Conservation (phyloP, 2,797 vertebrate genomes). For the Gadopsis bispinosus region DNA sequence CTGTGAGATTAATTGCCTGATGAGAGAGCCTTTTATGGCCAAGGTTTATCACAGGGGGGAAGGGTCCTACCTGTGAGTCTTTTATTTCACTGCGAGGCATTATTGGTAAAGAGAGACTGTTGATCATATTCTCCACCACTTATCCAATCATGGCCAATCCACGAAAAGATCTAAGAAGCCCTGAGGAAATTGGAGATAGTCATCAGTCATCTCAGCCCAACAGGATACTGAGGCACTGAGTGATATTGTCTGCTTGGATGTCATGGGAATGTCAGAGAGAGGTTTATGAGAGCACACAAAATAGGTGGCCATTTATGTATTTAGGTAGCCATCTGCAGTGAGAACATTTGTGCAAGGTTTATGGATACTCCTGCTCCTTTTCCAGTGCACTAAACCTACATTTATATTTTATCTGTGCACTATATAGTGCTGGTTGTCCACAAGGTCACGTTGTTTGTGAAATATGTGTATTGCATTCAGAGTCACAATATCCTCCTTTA, state of each 20-base stretch:
- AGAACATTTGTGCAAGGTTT: slow-evolving; percentile 37
- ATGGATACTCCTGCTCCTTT: slow-evolving; percentile 30
- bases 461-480: slow-evolving; percentile 9
- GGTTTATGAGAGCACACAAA: slow-evolving; percentile 53
- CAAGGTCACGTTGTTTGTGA: slow-evolving; percentile 47
- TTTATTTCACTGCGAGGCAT: slow-evolving; percentile 65
- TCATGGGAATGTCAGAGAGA: slow-evolving; percentile 44
- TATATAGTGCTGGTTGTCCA: background rate
- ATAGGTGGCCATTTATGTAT: slow-evolving; percentile 51
- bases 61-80: slow-evolving; percentile 60
- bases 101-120: slow-evolving; percentile 73
- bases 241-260: slow-evolving; percentile 51
- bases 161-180: slow-evolving; percentile 63
- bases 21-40: slow-evolving; percentile 70
- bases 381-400: background rate
- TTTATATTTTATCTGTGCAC: slow-evolving; percentile 31
- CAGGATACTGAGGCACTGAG: slow-evolving; percentile 45
- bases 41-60: slow-evolving; percentile 66
- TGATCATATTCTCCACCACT: slow-evolving; percentile 74
- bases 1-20: slow-evolving; percentile 74
- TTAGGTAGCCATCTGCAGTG: slow-evolving; percentile 43
- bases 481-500: slow-evolving; percentile 12
- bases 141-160: slow-evolving; percentile 71
- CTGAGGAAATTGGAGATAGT: slow-evolving; percentile 67
- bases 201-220: slow-evolving; percentile 65